Evolutionary conservation across 2,797 vertebrate genomes (phyloP).

Genomic region (Takifugu rubripes): DNA sequence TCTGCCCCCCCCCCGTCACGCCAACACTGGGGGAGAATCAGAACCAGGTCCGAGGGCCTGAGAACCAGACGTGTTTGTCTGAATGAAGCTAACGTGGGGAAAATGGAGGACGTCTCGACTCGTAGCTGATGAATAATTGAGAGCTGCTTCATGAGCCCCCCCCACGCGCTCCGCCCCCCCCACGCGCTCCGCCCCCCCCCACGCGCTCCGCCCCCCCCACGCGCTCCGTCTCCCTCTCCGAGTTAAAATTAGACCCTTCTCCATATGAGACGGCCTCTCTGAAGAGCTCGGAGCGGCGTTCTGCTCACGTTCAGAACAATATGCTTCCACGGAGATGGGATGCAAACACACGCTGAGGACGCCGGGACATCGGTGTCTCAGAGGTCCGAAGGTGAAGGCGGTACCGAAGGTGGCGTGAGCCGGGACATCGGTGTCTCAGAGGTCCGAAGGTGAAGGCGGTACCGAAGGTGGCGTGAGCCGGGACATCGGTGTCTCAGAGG

Average conservation of each 20-base stretch:
- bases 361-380: neutral
- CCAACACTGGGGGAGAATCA: no score
- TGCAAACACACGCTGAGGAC: conserved; percentile 45
- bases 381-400: no score
- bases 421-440: neutral
- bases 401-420: neutral
- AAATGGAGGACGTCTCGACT: conserved; percentile 13
- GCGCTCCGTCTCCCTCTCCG: conserved; percentile 38
- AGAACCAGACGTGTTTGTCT: no score
- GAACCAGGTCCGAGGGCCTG: no score
- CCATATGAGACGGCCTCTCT: conserved; percentile 62
- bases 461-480: no score
- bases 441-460: no score
- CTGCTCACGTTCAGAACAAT: conserved; percentile 53
- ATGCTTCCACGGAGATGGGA: conserved; percentile 49
- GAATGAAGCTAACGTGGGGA: no score
- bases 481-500: no score
- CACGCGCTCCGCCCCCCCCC: neutral
- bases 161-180: conserved; percentile 58
- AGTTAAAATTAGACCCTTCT: conserved; percentile 72
- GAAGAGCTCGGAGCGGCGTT: conserved; percentile 63
- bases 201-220: neutral
- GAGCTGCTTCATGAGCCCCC: conserved; percentile 66
- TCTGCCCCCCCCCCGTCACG: no score
- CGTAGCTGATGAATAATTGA: conserved; percentile 75